These are phyloP conservation scores for Mandrillus leucophaeus DNA, from an alignment of 2,113 vertebrate genomes.

Conservation along the genomic window DNA sequence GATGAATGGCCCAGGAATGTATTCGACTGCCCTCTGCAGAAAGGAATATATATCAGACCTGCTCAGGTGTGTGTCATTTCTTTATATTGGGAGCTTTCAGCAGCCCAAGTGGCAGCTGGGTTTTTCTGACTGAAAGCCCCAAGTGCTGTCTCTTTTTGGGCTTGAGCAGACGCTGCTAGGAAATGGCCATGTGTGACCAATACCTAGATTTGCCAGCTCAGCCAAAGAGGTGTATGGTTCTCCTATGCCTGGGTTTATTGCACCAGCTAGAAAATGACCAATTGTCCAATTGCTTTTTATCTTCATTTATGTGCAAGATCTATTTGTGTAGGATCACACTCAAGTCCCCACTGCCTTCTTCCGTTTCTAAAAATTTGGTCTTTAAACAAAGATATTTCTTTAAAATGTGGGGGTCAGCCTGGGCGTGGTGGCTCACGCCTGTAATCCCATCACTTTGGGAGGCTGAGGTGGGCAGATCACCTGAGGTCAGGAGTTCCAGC, in stretches of 20 bases:
- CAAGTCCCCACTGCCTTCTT: background rate
- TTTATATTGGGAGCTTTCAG: background rate
- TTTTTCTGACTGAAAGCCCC: background rate
- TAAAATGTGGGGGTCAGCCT: background rate
- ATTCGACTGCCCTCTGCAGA: slow-evolving; percentile 64
- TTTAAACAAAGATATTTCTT: background rate
- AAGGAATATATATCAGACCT: slow-evolving; percentile 74
- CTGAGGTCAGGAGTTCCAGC: too few species aligned
- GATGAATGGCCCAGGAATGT: slow-evolving; percentile 68
- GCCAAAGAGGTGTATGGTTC: background rate
- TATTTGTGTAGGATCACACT: background rate
- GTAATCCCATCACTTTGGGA: too few species aligned
- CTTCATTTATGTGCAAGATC: background rate
- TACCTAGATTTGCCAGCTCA: background rate
- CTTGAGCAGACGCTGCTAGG: background rate
- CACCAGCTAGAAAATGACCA: background rate
- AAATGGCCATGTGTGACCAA: background rate
- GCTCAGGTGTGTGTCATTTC: slow-evolving; percentile 72
- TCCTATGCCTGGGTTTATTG: background rate
- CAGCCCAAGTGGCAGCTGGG: slow-evolving; percentile 2
- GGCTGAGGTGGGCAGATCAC: too few species aligned
- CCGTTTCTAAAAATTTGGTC: background rate
- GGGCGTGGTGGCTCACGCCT: too few species aligned
- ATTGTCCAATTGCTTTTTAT: background rate
- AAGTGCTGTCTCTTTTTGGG: background rate